Base-by-base conservation (phyloP, 2,113 vertebrate genomes). In the Gallinago undulata region DNA sequence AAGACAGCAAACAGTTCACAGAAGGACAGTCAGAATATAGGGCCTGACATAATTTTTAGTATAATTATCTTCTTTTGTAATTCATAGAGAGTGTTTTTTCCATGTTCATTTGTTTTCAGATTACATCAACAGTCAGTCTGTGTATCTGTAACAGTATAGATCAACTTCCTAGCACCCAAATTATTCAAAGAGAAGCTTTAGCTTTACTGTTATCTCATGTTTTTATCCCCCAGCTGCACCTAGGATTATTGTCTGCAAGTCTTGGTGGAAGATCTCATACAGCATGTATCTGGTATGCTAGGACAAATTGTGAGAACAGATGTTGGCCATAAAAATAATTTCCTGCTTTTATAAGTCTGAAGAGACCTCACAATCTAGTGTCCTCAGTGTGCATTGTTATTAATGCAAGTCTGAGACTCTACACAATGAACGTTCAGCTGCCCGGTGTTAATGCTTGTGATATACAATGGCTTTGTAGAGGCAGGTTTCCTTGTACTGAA, bases 261-360 rank as follows among this genome's bases (percentile, higher is more conserved):
- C 56, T 87, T 81, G 45, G 41, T 84, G 24, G 24, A 75, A 75
- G 43, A 57, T 82, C 84, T 91, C 35, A 10, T 90, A n/a, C 19
- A 41, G 23, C 51, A 11, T 27, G 0, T 91, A 30, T 63, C 45
- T 89, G 31, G n/a, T 63, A 43, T 41, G 41, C 73, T 55, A 62
- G 92, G 45, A 62, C 28, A 73, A 62, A 89, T n/a, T 57, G 41
- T 89, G 84, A 63, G 37, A 92, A 70, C 72, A 88, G 50, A 95
- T 66, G 48, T 79, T 90, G 39, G 30, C 86, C 84, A 57, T 91
- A 91, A 87, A 92, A 94, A 84, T 82, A 82, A 93, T 91, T 92
- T 93, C 69, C 84, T 87, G 63, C 47, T 81, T 92, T 89, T 89
- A 0, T 84, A 72, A 81, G 66, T 57, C 57, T 87, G 88, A 92